Conservation (phyloP, 2,113 vertebrate genomes). For the Mystacornis crossleyi region DNA sequence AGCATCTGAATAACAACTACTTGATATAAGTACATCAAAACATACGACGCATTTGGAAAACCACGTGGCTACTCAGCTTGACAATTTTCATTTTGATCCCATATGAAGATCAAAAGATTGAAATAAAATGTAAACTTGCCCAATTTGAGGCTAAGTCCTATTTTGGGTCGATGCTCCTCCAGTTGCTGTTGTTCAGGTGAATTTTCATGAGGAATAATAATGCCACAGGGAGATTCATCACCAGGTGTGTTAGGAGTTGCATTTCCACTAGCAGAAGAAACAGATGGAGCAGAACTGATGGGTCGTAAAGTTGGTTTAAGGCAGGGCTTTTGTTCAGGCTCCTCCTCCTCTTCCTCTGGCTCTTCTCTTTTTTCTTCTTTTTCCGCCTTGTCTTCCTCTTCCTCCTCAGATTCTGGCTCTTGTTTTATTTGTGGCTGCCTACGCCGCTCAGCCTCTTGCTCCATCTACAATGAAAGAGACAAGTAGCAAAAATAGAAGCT, state of each 20-base stretch:
- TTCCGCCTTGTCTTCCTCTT: conserved; percentile 86
- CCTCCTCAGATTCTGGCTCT: conserved; percentile 86
- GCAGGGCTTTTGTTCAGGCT: conserved; percentile 87
- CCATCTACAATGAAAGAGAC: conserved; percentile 83
- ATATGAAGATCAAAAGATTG: not conserved
- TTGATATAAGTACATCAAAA: not conserved
- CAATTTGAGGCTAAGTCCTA: conserved; percentile 95
- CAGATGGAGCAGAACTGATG: conserved; percentile 92
- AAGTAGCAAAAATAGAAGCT: not conserved
- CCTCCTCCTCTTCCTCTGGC: conserved; percentile 86
- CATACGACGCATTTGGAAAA: not conserved
- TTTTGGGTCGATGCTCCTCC: conserved; percentile 94
- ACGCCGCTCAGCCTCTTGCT: conserved; percentile 95
- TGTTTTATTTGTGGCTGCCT: conserved; percentile 90
- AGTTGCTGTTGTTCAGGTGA: conserved; percentile 91
- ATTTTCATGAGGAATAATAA: conserved; percentile 98
- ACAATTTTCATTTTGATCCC: not conserved
- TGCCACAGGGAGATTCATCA: conserved; percentile 95
- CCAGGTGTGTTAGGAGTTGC: conserved; percentile 92
- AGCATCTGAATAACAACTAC: not conserved
- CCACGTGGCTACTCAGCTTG: not conserved
- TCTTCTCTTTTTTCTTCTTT: conserved; percentile 89
- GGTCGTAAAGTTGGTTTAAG: conserved; percentile 95
- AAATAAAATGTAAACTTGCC: conserved; percentile 74
- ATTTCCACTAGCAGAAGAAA: conserved; percentile 93